phyloP scores from a whole-genome alignment of 35 echinoderm and acorn worm genomes.

The Apostichopus californicus region DNA sequence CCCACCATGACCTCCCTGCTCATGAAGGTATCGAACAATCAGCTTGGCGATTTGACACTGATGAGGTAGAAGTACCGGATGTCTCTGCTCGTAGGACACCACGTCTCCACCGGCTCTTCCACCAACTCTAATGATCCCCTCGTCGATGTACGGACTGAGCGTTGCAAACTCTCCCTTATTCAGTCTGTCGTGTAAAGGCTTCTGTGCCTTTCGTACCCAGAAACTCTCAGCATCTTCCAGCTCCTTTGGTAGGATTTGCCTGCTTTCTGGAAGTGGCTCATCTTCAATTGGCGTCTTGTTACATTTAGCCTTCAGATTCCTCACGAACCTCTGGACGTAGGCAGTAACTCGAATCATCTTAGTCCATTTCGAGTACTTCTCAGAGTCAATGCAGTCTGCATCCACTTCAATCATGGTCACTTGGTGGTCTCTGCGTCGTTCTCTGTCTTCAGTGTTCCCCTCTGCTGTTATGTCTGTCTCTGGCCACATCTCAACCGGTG shows the following conservation, averaged over 20 bases:
- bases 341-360: slow-evolving; percentile 78
- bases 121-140: slow-evolving; percentile 64
- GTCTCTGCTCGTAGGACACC: slow-evolving; percentile 45
- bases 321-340: slow-evolving; percentile 68
- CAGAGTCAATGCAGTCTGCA: slow-evolving; percentile 44
- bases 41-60: slow-evolving; percentile 58
- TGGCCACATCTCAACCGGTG: slow-evolving; percentile 68
- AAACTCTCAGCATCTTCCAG: slow-evolving; percentile 40
- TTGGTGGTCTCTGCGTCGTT: neutral
- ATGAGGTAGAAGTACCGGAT: slow-evolving; percentile 58
- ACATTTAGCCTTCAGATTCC: slow-evolving; percentile 49
- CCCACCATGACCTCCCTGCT: slow-evolving; percentile 49
- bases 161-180: slow-evolving; percentile 59
- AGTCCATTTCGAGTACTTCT: slow-evolving; percentile 54
- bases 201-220: slow-evolving; percentile 65
- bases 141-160: slow-evolving; percentile 64
- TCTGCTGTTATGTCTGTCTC: slow-evolving; percentile 3
- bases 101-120: slow-evolving; percentile 37
- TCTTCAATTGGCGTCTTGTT: neutral
- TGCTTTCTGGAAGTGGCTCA: neutral
- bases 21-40: slow-evolving; percentile 50
- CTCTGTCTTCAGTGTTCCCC: neutral
- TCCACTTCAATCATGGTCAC: neutral
- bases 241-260: slow-evolving; percentile 10
- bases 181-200: slow-evolving; percentile 25